Evolutionary conservation across 2,888 invertebrate genomes (phyloP).

Genomic region (Ochropleura leucogaster): DNA sequence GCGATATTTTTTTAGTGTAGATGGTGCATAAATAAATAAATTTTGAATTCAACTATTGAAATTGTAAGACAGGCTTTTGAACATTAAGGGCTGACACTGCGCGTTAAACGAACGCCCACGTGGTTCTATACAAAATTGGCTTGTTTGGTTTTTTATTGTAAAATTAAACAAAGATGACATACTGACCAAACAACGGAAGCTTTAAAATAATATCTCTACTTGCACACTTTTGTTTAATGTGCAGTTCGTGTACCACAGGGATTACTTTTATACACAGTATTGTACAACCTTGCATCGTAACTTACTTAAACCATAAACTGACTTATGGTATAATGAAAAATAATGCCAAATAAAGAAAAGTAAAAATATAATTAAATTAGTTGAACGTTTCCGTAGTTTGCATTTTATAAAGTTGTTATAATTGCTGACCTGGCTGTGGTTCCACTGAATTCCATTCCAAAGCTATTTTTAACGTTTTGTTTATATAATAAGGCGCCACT

Average conservation of each 20-base stretch:
- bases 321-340: no score
- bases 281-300: background rate
- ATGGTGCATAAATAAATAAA: background rate
- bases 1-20: background rate
- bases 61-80: background rate
- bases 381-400: no score
- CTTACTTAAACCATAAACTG: background rate
- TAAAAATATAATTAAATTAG: background rate
- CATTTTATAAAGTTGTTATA: background rate
- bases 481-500: constrained; percentile 58
- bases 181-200: background rate
- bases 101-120: no score
- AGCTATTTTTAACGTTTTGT: constrained; percentile 50
- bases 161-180: background rate
- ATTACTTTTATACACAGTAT: background rate
- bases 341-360: background rate
- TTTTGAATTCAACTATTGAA: background rate
- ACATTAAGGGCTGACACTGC: background rate
- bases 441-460: constrained; percentile 80
- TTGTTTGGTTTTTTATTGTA: background rate
- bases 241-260: background rate
- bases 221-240: background rate
- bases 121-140: no score
- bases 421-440: constrained; percentile 70
- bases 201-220: background rate